Percentiles rank a stretch among this genome's conserved stretches.
phyloP scores from a whole-genome alignment of 2,113 vertebrate species.

The Lathamus discolor region DNA sequence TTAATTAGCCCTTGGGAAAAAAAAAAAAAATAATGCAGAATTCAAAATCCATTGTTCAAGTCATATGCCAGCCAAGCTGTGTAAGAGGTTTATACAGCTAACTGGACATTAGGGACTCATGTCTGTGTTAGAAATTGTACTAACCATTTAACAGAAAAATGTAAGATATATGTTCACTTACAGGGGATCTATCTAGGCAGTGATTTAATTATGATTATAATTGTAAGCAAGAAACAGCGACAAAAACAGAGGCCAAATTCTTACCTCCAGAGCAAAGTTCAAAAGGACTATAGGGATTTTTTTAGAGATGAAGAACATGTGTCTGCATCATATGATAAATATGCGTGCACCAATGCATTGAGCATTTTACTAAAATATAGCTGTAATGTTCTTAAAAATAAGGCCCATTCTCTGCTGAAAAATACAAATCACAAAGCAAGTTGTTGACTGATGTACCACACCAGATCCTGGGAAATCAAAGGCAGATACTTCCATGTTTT shows the following conservation, averaged over 20 bases:
- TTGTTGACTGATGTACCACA: not conserved
- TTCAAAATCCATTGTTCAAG: constrained; percentile 68
- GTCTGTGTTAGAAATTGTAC: constrained; percentile 30
- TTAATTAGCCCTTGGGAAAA: constrained; percentile 71
- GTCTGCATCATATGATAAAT: not conserved
- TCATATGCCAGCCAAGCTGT: constrained; percentile 55
- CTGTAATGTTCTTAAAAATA: not conserved
- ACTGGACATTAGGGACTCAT: constrained; percentile 50
- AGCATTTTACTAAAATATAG: not conserved
- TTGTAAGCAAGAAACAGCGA: not conserved
- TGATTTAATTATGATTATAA: constrained; percentile 4
- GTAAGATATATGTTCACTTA: not conserved
- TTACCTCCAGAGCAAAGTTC: not conserved
- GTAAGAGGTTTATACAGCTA: constrained; percentile 32
- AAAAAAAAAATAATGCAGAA: constrained; percentile 40
- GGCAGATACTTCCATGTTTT: not conserved
- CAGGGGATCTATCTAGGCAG: not conserved
- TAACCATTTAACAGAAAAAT: not conserved
- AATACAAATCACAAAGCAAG: not conserved
- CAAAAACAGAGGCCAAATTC: constrained; percentile 19
- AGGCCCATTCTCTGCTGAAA: not conserved
- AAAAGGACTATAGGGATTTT: not conserved
- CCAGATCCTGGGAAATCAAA: not conserved
- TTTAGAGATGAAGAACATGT: not conserved
- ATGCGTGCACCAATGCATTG: not conserved